These are phyloP conservation scores for Micromussa lordhowensis DNA, from an alignment of 92 coral and sea anemone genomes.

Conservation along the genomic window DNA sequence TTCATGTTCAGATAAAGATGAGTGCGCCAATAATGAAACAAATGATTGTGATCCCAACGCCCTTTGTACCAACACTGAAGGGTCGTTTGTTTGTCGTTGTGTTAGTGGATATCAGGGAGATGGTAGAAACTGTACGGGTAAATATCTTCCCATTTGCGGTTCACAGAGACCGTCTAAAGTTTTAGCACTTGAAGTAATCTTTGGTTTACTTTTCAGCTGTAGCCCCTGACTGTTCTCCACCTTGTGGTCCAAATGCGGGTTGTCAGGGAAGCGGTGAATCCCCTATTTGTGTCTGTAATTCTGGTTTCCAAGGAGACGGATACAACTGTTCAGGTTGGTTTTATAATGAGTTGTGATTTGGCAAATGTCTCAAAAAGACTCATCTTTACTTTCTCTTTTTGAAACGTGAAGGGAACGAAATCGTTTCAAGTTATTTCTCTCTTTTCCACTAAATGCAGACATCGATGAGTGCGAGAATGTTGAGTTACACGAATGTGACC, in stretches of 20 bases:
- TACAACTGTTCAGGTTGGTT: conserved; percentile 66
- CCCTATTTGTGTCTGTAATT: conserved; percentile 33
- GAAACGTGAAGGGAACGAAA: no score
- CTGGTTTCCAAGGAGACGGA: conserved; percentile 76
- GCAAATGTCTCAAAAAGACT: no score
- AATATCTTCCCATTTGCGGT: neutral
- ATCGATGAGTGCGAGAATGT: conserved; percentile 46
- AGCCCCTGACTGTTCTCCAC: neutral
- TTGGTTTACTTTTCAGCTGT: neutral
- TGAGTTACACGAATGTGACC: conserved; percentile 42
- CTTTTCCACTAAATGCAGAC: conserved; percentile 27
- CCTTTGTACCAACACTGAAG: conserved; percentile 53
- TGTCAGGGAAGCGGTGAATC: conserved; percentile 28
- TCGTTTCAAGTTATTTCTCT: neutral
- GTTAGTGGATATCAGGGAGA: conserved; percentile 55
- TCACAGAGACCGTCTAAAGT: neutral
- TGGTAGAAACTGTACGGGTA: conserved; percentile 46
- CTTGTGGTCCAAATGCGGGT: conserved; percentile 47
- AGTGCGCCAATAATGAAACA: conserved; percentile 23
- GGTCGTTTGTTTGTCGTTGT: conserved; percentile 67
- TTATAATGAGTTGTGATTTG: neutral
- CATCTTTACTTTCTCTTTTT: no score
- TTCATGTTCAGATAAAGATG: conserved; percentile 37
- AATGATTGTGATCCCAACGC: conserved; percentile 65
- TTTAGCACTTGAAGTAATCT: neutral